A percentile compares a stretch with the other conserved stretches of the same genome.
Evolutionary conservation across 2,888 invertebrate species (phyloP).

Genomic region (Saturnia pavonia): DNA sequence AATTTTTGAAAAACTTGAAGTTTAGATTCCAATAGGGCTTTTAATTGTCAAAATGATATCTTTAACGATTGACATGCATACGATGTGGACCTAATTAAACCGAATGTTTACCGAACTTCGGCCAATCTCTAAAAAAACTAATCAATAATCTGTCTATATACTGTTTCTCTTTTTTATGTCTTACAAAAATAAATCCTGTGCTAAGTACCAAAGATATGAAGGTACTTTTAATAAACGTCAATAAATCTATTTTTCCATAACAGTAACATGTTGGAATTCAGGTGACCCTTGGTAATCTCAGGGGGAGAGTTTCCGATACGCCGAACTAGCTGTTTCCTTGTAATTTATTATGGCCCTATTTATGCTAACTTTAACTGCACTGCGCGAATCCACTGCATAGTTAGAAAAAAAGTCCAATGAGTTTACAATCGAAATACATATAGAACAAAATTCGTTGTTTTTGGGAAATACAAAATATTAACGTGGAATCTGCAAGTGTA

Average conservation of each 20-base stretch:
- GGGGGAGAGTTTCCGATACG: slow-evolving; percentile 60
- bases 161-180: neutral
- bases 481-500: neutral
- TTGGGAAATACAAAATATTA: neutral
- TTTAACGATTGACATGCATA: too few species aligned
- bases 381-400: neutral
- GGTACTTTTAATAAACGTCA: neutral
- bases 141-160: too few species aligned
- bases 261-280: slow-evolving; percentile 8
- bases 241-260: slow-evolving; percentile 2
- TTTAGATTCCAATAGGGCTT: too few species aligned
- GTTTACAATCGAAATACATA: too few species aligned
- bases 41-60: too few species aligned
- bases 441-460: neutral
- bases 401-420: neutral
- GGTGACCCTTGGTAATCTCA: slow-evolving; percentile 46
- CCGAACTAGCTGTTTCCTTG: slow-evolving; percentile 61
- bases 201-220: neutral
- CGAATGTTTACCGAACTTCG: too few species aligned
- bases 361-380: slow-evolving; percentile 70
- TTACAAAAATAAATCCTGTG: neutral
- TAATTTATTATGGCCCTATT: slow-evolving; percentile 74
- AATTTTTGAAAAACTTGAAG: too few species aligned
- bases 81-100: too few species aligned
- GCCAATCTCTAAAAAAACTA: too few species aligned